A percentile compares a stretch with the other conserved stretches of the same genome.
Conservation (phyloP, 1,140 invertebrate species). For the Cotesia typhae region DNA sequence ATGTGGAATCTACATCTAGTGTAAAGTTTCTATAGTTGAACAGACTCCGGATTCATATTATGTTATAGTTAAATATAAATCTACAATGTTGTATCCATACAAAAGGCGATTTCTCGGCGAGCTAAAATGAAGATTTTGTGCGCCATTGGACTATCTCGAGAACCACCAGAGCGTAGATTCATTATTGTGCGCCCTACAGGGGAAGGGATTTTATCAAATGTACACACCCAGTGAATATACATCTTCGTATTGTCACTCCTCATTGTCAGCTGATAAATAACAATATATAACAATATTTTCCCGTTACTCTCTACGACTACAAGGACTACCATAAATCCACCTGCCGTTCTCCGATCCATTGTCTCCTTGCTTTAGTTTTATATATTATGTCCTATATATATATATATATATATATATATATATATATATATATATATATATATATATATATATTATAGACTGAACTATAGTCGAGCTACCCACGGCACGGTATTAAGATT, state of each 20-base stretch:
- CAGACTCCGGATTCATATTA: too few relatives aligned
- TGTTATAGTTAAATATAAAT: not conserved
- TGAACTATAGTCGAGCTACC: too few relatives aligned
- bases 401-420: too few relatives aligned
- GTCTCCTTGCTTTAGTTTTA: slow-evolving; percentile 7
- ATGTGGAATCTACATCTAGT: not conserved
- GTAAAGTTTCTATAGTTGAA: too few relatives aligned
- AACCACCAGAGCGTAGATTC: not conserved
- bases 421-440: too few relatives aligned
- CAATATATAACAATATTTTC: not conserved
- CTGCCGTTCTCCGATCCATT: not conserved
- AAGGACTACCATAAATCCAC: not conserved
- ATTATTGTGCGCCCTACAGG: slow-evolving; percentile 10
- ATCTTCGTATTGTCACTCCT: slow-evolving; percentile 11
- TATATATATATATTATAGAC: too few relatives aligned
- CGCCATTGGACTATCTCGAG: slow-evolving; percentile 20
- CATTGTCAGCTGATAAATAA: slow-evolving; percentile 24
- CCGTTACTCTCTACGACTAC: too few relatives aligned
- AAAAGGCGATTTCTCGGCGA: not conserved
- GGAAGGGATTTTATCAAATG: not conserved
- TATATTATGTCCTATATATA: too few relatives aligned
- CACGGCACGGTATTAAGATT: not conserved
- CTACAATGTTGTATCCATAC: not conserved
- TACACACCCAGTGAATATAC: not conserved
- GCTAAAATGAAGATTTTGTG: slow-evolving; percentile 11